phyloP scores from a whole-genome alignment of 2,113 vertebrate genomes.

The Toxostoma redivivum region DNA sequence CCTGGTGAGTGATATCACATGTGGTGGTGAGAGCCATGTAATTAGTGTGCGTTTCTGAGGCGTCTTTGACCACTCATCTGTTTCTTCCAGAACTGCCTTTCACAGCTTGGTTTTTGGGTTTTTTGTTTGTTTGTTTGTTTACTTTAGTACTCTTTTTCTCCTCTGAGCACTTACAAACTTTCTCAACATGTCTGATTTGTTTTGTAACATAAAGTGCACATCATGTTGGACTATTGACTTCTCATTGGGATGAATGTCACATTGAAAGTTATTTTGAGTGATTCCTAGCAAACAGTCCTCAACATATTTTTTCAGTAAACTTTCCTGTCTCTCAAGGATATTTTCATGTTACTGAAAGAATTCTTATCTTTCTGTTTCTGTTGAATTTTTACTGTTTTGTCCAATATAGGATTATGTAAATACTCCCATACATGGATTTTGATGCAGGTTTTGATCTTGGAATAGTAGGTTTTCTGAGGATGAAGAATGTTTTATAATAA shows the following conservation, averaged over 20 bases:
- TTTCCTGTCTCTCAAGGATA: background rate
- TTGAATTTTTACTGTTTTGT: background rate
- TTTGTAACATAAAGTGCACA: background rate
- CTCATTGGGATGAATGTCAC: background rate
- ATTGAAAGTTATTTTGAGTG: background rate
- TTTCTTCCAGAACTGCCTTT: background rate
- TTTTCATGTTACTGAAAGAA: background rate
- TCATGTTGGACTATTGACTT: background rate
- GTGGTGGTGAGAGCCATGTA: constrained; percentile 29
- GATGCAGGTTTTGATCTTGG: background rate
- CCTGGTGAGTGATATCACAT: constrained; percentile 21
- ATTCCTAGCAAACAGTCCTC: background rate
- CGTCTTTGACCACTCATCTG: background rate
- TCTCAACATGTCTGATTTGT: background rate
- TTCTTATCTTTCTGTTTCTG: background rate
- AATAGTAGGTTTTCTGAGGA: background rate
- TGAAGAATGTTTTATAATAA: background rate
- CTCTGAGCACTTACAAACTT: background rate
- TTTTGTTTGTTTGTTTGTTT: background rate
- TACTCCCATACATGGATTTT: background rate
- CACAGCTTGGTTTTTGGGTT: background rate
- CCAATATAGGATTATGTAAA: background rate
- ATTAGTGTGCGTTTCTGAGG: background rate
- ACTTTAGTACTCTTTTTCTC: too few relatives aligned
- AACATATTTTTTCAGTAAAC: background rate